A percentile compares a stretch with the other conserved stretches of the same genome.
Conservation (phyloP, 2,888 invertebrate species). For the Rutpela maculata region DNA sequence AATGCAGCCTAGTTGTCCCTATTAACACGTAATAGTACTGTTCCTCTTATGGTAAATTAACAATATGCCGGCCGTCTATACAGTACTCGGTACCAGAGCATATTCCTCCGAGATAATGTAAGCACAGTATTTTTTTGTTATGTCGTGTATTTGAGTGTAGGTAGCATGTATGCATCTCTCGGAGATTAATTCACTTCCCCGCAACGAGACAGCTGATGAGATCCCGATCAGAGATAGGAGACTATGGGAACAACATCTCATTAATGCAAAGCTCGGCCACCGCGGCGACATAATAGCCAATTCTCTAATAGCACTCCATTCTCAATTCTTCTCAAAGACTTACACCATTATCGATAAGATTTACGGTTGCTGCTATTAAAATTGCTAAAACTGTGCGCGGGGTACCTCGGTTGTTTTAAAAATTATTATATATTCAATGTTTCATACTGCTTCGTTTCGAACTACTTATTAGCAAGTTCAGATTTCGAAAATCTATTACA, state of each 20-base stretch:
- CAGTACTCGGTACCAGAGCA: background rate
- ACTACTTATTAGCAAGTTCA: too few species aligned
- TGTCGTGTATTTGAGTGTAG: conserved; percentile 50
- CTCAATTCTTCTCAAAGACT: conserved; percentile 42
- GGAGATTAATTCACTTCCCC: conserved; percentile 67
- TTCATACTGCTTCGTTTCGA: too few species aligned
- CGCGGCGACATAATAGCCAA: conserved; percentile 61
- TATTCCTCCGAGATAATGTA: conserved; percentile 26
- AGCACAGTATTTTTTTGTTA: conserved; percentile 34
- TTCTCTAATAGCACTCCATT: conserved; percentile 52
- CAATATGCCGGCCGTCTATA: background rate
- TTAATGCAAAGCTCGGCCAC: conserved; percentile 68
- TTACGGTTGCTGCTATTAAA: conserved; percentile 18
- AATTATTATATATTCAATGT: too few species aligned
- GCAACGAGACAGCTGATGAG: conserved; percentile 69
- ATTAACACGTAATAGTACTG: background rate
- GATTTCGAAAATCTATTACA: too few species aligned
- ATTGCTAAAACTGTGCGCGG: background rate
- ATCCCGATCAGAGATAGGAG: conserved; percentile 68
- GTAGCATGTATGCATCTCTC: conserved; percentile 48
- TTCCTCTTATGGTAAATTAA: background rate
- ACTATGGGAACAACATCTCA: conserved; percentile 69
- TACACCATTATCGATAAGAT: conserved; percentile 27
- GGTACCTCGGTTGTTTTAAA: background rate
- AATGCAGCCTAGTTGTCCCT: background rate